Percentiles rank a stretch among this genome's conserved stretches.
These are phyloP conservation scores for Engraulis encrasicolus DNA, from an alignment of 2,113 vertebrate species.

Conservation along the genomic window DNA sequence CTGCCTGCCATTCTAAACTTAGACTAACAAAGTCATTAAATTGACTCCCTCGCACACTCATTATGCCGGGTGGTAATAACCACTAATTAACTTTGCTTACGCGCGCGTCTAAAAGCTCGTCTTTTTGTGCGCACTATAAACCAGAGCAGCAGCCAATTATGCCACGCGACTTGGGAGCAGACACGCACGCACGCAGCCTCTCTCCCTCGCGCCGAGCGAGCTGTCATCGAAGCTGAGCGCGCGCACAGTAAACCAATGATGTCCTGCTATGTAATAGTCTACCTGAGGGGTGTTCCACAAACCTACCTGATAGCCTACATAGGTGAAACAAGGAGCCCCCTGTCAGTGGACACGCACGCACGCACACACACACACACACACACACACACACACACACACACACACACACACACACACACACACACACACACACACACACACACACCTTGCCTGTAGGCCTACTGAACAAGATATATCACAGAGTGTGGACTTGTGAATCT, in stretches of 20 bases:
- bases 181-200: conserved; percentile 51
- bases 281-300: not conserved
- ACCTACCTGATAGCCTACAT: not conserved
- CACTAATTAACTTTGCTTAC: conserved; percentile 84
- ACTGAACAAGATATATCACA: too few species aligned
- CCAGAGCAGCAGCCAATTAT: conserved; percentile 78
- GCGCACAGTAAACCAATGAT: conserved; percentile 15
- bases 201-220: conserved; percentile 46
- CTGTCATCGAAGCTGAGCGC: conserved; percentile 38
- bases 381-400: not conserved
- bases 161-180: conserved; percentile 63
- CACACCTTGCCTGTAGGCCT: not conserved
- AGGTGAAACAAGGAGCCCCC: not conserved
- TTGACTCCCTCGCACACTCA: conserved; percentile 84
- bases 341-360: not conserved
- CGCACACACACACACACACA: not conserved
- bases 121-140: conserved; percentile 70
- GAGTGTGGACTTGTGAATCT: not conserved
- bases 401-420: not conserved
- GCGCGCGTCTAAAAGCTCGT: conserved; percentile 75
- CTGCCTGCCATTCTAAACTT: conserved; percentile 81
- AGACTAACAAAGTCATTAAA: conserved; percentile 85
- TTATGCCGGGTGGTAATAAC: conserved; percentile 84
- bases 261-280: not conserved
- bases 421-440: not conserved